Conservation (phyloP, 2,797 vertebrate species). For the Echiichthys vipera region DNA sequence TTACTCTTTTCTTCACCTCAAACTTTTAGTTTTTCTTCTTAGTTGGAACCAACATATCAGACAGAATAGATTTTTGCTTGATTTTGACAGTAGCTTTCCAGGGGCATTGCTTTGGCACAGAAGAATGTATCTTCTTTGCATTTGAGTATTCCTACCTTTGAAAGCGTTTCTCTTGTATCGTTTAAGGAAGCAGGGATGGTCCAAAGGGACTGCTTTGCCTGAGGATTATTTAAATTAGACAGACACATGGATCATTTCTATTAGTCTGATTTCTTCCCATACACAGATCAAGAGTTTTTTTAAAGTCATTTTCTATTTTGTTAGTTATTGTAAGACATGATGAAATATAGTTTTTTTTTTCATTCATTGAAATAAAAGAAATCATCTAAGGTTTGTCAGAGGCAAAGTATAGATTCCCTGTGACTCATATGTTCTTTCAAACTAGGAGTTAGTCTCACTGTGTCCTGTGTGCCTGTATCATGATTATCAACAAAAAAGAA, state of each 20-base stretch:
- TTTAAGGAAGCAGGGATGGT: slow-evolving; percentile 6
- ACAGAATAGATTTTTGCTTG: background rate
- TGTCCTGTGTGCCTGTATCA: background rate
- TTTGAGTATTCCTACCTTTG: slow-evolving; percentile 32
- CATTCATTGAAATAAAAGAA: background rate
- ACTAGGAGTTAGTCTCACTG: background rate
- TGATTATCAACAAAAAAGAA: background rate
- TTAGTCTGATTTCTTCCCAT: slow-evolving; percentile 18
- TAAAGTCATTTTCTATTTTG: background rate
- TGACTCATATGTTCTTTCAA: background rate
- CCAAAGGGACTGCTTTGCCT: slow-evolving; percentile 24
- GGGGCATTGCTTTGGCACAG: background rate
- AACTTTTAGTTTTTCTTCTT: background rate
- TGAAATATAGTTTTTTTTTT: slow-evolving; percentile 2
- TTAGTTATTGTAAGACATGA: slow-evolving; percentile 6
- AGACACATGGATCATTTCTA: slow-evolving; percentile 20
- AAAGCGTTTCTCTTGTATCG: slow-evolving; percentile 41
- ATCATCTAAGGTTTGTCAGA: background rate
- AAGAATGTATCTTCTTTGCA: slow-evolving; percentile 19
- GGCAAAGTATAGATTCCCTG: background rate
- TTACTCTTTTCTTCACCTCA: background rate
- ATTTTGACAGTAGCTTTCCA: background rate
- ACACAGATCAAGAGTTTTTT: slow-evolving; percentile 20
- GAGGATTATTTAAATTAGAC: slow-evolving; percentile 1
- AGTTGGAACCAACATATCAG: background rate